Conservation (phyloP, 2,888 invertebrate genomes). For the Scaptomyza caliginosa region DNA sequence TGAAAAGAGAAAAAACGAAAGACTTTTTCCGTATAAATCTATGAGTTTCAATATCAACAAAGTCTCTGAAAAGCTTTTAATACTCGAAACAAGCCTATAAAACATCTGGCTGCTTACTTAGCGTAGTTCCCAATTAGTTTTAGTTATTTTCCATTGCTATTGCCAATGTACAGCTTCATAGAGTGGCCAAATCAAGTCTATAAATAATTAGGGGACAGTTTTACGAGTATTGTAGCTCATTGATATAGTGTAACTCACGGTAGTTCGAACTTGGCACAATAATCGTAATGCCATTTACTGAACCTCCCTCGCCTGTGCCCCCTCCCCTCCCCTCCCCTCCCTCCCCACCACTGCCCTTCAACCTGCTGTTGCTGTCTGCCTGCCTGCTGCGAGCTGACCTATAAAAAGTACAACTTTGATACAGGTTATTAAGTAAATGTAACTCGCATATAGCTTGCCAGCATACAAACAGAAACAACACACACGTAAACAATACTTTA, state of each 20-base stretch:
- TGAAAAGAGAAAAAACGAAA: too few relatives aligned
- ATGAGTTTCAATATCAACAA: background rate
- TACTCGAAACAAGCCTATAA: background rate
- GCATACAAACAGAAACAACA: conserved; percentile 10
- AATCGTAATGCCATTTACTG: conserved; percentile 42
- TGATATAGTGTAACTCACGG: conserved; percentile 41
- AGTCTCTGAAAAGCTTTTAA: background rate
- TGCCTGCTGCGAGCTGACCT: conserved; percentile 41
- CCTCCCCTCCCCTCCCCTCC: rapidly evolving
- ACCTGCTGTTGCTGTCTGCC: background rate
- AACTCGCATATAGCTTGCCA: conserved; percentile 57
- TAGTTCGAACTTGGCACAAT: conserved; percentile 23
- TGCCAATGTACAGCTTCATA: background rate
- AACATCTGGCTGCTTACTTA: background rate
- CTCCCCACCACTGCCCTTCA: too few relatives aligned
- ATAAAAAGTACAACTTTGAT: conserved; percentile 61
- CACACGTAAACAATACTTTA: conserved; percentile 71
- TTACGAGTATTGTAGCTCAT: conserved; percentile 41
- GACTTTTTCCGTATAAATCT: background rate
- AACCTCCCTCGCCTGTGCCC: conserved; percentile 2
- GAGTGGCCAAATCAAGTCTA: conserved; percentile 21
- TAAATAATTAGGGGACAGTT: conserved; percentile 54
- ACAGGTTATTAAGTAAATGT: conserved; percentile 74
- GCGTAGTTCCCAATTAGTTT: conserved; percentile 19
- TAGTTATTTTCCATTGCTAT: conserved; percentile 7